These are phyloP conservation scores for Symphodus melops DNA, from an alignment of 2,113 vertebrate species.

Conservation along the genomic window DNA sequence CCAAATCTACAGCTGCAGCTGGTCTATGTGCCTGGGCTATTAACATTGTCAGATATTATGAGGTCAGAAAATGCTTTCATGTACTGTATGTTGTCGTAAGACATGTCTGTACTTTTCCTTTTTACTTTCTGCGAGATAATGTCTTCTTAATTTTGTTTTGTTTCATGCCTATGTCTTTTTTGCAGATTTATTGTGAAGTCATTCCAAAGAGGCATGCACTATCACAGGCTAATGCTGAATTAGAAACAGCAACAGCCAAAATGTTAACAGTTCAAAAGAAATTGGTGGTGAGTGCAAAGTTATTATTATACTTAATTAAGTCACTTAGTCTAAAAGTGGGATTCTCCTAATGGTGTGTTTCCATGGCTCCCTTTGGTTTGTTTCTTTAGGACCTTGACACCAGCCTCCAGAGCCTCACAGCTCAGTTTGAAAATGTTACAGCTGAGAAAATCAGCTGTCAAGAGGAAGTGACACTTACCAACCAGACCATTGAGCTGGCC, in stretches of 20 bases:
- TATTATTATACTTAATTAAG: slow-evolving; percentile 12
- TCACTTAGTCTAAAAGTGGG: slow-evolving; percentile 1
- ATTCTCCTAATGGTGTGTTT: slow-evolving; percentile 18
- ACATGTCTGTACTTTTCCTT: not conserved
- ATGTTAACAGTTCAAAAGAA: slow-evolving; percentile 83
- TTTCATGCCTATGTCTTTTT: not conserved
- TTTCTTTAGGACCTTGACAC: slow-evolving; percentile 83
- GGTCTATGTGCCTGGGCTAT: slow-evolving; percentile 89
- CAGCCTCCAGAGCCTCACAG: slow-evolving; percentile 81
- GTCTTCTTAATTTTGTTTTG: not conserved
- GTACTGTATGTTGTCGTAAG: not conserved
- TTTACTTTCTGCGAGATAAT: not conserved
- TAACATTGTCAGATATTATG: slow-evolving; percentile 87
- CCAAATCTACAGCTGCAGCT: slow-evolving; percentile 88
- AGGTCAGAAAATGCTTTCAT: slow-evolving; percentile 73
- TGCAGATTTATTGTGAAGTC: slow-evolving; percentile 86
- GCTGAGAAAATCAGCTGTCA: slow-evolving; percentile 85
- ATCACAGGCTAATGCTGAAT: slow-evolving; percentile 82
- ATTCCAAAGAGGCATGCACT: slow-evolving; percentile 84
- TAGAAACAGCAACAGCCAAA: slow-evolving; percentile 84
- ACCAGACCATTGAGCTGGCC: slow-evolving; percentile 82
- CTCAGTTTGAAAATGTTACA: slow-evolving; percentile 84
- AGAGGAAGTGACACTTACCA: slow-evolving; percentile 84
- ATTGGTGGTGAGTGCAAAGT: slow-evolving; percentile 75
- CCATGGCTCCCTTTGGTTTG: slow-evolving; percentile 32